A percentile compares a stretch with the other conserved stretches of the same genome.
These are phyloP conservation scores for Dione juno DNA, from an alignment of 2,888 invertebrate genomes.

Conservation along the genomic window DNA sequence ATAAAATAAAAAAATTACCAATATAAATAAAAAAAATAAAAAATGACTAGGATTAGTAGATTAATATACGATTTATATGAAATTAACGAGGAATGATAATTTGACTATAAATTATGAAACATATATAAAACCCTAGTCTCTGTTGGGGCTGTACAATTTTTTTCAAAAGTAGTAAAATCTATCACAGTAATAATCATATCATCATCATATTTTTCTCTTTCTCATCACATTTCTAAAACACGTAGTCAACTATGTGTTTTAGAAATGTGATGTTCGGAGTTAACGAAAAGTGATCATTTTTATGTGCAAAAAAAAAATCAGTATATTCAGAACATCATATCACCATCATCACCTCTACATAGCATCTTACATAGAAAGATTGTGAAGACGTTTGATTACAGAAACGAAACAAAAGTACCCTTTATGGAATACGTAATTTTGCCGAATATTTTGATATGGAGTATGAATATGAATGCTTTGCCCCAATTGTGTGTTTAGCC, in stretches of 20 bases:
- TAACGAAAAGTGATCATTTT: too few species aligned
- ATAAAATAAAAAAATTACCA: not conserved
- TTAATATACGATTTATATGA: not conserved
- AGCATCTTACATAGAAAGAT: constrained; percentile 44
- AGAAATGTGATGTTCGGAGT: too few species aligned
- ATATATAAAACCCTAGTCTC: too few species aligned
- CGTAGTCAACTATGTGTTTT: too few species aligned
- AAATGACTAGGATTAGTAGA: not conserved
- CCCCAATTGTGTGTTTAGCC: constrained; percentile 32
- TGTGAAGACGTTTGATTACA: constrained; percentile 53
- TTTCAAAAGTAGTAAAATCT: too few species aligned
- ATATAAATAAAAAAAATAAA: not conserved
- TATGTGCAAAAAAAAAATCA: not conserved
- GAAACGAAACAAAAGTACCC: constrained; percentile 47
- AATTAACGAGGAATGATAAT: not conserved
- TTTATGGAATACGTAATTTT: constrained; percentile 46
- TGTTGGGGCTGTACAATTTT: too few species aligned
- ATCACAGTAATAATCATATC: too few species aligned
- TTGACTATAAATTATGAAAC: not conserved
- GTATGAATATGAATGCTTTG: constrained; percentile 43
- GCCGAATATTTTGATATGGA: constrained; percentile 41
- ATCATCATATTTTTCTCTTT: too few species aligned
- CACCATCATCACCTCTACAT: not conserved
- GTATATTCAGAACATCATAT: not conserved
- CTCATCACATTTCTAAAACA: too few species aligned